Conservation (phyloP, 1,140 invertebrate species). For the Sipha flava region DNA sequence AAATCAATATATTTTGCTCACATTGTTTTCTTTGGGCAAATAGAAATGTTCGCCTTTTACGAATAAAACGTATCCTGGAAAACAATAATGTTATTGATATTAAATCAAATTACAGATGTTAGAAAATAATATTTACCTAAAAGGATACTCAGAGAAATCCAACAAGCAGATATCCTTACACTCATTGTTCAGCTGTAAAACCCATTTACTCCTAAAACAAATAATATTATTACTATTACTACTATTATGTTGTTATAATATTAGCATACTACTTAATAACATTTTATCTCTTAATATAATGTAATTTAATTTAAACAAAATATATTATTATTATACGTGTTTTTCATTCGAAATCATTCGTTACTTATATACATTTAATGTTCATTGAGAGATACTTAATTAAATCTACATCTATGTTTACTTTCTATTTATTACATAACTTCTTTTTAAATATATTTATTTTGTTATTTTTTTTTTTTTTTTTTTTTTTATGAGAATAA, state of each 20-base stretch:
- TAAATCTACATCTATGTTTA: no score
- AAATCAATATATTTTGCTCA: neutral
- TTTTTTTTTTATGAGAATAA: neutral
- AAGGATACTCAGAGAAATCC: neutral
- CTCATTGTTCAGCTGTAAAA: conserved; percentile 20
- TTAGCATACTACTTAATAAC: neutral
- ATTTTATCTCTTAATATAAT: no score
- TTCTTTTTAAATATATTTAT: no score
- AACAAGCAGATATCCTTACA: neutral
- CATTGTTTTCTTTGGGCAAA: conserved; percentile 15
- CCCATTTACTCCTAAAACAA: conserved; percentile 25
- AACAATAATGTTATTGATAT: neutral
- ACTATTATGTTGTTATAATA: neutral
- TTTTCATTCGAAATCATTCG: neutral
- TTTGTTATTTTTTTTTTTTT: neutral
- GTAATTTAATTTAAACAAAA: neutral
- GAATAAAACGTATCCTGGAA: neutral
- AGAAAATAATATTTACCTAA: neutral
- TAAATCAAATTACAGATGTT: neutral
- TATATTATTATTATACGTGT: neutral
- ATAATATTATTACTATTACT: neutral
- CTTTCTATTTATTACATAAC: neutral
- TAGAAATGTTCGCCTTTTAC: conserved; percentile 8
- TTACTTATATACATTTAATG: no score
- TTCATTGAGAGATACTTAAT: no score